These are phyloP conservation scores for Biston stratarius DNA, from an alignment of 2,888 invertebrate genomes.

Conservation along the genomic window DNA sequence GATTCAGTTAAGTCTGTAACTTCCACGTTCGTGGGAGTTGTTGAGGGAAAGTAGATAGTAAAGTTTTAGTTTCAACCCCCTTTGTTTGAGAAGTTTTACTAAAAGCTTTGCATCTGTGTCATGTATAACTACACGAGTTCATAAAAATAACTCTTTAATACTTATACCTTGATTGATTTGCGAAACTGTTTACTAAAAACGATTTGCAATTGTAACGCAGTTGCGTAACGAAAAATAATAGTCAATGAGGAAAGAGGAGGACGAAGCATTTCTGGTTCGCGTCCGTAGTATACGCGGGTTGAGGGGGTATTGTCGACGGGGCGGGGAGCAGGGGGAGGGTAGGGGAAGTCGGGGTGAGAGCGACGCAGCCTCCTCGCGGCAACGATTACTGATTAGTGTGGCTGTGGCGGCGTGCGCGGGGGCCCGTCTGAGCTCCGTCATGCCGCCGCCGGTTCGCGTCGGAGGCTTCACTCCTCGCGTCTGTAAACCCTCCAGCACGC, in stretches of 20 bases:
- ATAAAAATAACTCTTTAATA: too few species aligned
- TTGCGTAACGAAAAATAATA: slow-evolving; percentile 12
- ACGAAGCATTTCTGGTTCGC: slow-evolving; percentile 54
- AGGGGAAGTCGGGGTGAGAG: slow-evolving; percentile 57
- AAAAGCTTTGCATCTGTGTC: background rate
- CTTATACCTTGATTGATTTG: background rate
- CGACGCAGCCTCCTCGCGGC: slow-evolving; percentile 85
- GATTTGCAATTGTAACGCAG: slow-evolving; percentile 10
- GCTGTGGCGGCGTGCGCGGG: slow-evolving; percentile 82
- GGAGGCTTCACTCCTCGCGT: slow-evolving; percentile 27
- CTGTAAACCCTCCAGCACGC: slow-evolving; percentile 11
- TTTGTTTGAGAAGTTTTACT: slow-evolving; percentile 10
- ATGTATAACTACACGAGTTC: background rate
- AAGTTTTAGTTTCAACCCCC: slow-evolving; percentile 16
- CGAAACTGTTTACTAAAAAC: background rate
- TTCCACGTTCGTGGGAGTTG: slow-evolving; percentile 22
- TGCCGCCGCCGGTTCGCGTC: slow-evolving; percentile 68
- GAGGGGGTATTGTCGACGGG: slow-evolving; percentile 37
- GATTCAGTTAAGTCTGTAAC: slow-evolving; percentile 28
- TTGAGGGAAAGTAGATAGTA: slow-evolving; percentile 14
- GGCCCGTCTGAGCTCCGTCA: slow-evolving; percentile 70
- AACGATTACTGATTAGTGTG: slow-evolving; percentile 88
- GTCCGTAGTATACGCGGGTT: slow-evolving; percentile 67
- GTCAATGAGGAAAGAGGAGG: slow-evolving; percentile 39
- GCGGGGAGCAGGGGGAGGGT: slow-evolving; percentile 30